Evolutionary conservation across 1,140 invertebrate genomes (phyloP), one percentile per base, ranked within the genome.

Genomic region (Leptinotarsa texana): DNA sequence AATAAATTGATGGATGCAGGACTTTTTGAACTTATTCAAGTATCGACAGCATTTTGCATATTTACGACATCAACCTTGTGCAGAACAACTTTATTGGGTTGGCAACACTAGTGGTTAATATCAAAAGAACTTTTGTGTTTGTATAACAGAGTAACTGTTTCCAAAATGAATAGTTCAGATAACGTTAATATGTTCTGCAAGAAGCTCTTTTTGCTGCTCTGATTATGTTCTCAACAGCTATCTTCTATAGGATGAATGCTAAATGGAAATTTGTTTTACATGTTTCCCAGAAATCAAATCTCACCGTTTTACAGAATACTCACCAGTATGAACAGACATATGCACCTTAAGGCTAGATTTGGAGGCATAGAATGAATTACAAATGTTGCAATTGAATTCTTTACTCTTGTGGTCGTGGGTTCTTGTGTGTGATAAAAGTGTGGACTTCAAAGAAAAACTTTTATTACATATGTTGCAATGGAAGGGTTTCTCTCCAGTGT

Each of bases 401-500:
- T 89, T 89, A 65, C 83, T 83, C 2, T 82, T 85, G 3, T 73
- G 80, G 80, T 80, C 89, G 81, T 93, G 93, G 62, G 87, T 89
- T 80, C 87, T 88, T 74, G 87, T 85, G 80, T 92, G 91, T 69
- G 87, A 87, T 76, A 89, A 87, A 5, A 92, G 82, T 0, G 91
- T 92, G n/a, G 89, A 90, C 80, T 92, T 92, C 5, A 93, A 89
- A 11, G 91, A 87, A 77, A 93, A 94, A 57, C 86, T 87, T 82
- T 92, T 92, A 13, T 83, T 83, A 82, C 92, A 93, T 73, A 87
- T 84, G 24, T 88, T 82, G 79, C 92, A 93, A 8, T 86, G 85
- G 81, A 89, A 93, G 0, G 92, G 92, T 75, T 90, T 88, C 80
- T 92, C 90, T 4, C 91, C 91, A 0, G 91, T 92, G 77, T 93